Conservation (phyloP, 1,140 invertebrate genomes). For the Chionoecetes opilio region DNA sequence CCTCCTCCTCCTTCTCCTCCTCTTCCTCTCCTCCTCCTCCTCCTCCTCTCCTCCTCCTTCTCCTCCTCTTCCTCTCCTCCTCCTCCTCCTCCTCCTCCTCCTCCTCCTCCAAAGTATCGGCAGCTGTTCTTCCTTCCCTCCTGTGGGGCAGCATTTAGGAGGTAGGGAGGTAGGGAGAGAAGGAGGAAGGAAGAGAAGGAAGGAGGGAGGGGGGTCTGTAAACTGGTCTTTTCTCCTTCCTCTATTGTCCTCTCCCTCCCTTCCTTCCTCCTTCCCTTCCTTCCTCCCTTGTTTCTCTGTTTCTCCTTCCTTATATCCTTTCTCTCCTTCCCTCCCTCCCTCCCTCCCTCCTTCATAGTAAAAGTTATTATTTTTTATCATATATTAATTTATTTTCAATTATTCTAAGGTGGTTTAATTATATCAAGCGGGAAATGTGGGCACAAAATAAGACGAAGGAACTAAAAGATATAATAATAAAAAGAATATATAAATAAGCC, state of each 20-base stretch:
- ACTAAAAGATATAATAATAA: too few relatives aligned
- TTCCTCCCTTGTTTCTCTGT: neutral
- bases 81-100: slow-evolving; percentile 19
- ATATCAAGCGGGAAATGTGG: too few relatives aligned
- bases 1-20: neutral
- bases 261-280: neutral
- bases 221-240: neutral
- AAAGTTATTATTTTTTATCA: too few relatives aligned
- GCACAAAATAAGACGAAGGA: too few relatives aligned
- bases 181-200: neutral
- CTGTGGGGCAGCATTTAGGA: neutral
- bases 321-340: neutral
- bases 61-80: slow-evolving; percentile 39
- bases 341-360: too few relatives aligned
- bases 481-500: too few relatives aligned
- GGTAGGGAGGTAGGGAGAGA: neutral
- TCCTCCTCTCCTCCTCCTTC: neutral
- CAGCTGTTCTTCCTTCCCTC: slow-evolving; percentile 16
- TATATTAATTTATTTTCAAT: too few relatives aligned
- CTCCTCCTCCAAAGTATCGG: slow-evolving; percentile 3
- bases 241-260: neutral
- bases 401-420: too few relatives aligned
- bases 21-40: neutral
- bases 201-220: neutral
- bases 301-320: neutral